Evolutionary conservation across 2,888 invertebrate genomes (phyloP), one percentile per base, ranked within the genome.

Genomic region (Melangyna quadrimaculata): DNA sequence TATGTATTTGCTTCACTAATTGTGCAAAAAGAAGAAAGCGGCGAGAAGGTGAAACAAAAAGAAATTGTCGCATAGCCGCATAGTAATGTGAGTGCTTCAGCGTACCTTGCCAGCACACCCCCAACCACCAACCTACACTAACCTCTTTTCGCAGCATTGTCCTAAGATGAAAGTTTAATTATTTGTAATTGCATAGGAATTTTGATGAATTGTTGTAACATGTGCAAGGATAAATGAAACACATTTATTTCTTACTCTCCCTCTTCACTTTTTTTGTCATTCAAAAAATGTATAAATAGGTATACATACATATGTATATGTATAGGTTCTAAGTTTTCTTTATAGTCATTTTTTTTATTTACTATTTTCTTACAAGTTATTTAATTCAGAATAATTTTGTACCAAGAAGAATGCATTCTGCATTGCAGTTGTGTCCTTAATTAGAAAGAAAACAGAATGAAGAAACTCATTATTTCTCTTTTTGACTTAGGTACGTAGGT

Each of bases 101-200:
- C 53, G 53, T 65, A 57, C 35, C 32, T 14, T 78, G 19, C 22
- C 40, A 67, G n/a, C n/a, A 17, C 79, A 22, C 19, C 40, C 17
- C 59, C 53, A 67, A 45, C 53, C 55, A 51, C 17, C n/a, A 48
- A 40, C 17, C 37, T 55, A 19, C 35, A 37, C 55, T 51, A 35
- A 35, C 48, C 48, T 37, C 67, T 40, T 43, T 70, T 22, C 45
- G 55, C 55, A 35, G 40, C 77, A 86, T 86, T 86, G 86, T 86
- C 70, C 77, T 81, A 35, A 86, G 81, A 86, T 86, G 86, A 86
- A 86, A 73, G 86, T 86, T 86, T 86, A 86, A 86, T 86, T 86
- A 86, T 86, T 86, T 86, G 86, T 81, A 86, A 86, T 86, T 86
- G 86, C 86, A 86, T 86, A 81, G 86, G 81, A 86, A 86, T 86